Percentiles rank a stretch among this genome's conserved stretches.
These are phyloP conservation scores for Zoanthus solanderi DNA, from an alignment of 92 coral and sea anemone species.

Conservation along the genomic window DNA sequence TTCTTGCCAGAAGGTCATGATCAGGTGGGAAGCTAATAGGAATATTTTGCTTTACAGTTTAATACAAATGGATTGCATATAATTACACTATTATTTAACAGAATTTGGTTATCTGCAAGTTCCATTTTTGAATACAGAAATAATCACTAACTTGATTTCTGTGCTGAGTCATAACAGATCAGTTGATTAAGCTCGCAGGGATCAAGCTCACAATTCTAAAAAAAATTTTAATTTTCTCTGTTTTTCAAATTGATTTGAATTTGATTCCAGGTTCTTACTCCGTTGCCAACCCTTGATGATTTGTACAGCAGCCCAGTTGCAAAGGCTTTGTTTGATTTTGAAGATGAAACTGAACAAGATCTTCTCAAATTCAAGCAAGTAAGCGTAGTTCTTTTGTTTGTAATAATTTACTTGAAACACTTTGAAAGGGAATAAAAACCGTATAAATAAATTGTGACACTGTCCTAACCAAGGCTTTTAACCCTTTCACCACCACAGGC, in stretches of 20 bases:
- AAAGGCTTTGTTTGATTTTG: conserved; percentile 96
- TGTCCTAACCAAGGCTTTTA: too few species aligned
- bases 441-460: too few species aligned
- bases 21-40: not conserved
- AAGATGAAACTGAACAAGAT: conserved; percentile 93
- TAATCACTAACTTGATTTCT: too few species aligned
- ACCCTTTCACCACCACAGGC: too few species aligned
- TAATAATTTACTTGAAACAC: too few species aligned
- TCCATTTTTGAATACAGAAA: too few species aligned
- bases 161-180: not conserved
- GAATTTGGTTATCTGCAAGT: too few species aligned
- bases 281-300: conserved; percentile 89
- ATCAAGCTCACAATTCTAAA: not conserved
- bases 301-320: conserved; percentile 81
- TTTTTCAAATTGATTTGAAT: not conserved
- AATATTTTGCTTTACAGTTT: not conserved
- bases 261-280: conserved; percentile 74
- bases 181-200: not conserved
- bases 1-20: not conserved
- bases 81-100: too few species aligned
- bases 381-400: not conserved
- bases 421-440: too few species aligned
- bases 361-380: conserved; percentile 92
- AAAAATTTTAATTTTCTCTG: not conserved
- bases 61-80: not conserved